Evolutionary conservation across 2,888 invertebrate genomes (phyloP), one percentile per base, ranked within the genome.

Genomic region (Hoplodrina blanda): DNA sequence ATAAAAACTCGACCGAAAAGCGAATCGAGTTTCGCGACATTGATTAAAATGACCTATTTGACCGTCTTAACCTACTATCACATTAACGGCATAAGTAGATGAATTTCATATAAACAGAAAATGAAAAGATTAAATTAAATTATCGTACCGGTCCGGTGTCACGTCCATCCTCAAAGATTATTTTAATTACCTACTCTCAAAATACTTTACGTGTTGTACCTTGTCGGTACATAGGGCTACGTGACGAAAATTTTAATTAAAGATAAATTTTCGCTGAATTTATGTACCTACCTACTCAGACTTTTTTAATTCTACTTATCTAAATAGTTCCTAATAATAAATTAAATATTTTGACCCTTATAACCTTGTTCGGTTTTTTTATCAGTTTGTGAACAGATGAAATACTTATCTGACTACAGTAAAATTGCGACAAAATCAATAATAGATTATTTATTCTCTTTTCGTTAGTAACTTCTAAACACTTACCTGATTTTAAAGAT

Each of bases 11-110:
- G 15, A 44, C 44, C 15, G 15, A 44, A 44, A 44, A 15, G 13
- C 19, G 3, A 52, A n/a, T 44, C 17, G 13, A 5, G 46, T 50
- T 68, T 37, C 62, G 44, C 37, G 60, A 61, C 56, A 65, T 62
- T 69, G 69, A 41, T 69, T 60, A 2, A 46, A 33, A 17, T 76
- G 78, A 78, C 78, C 78, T 69, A 33, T 69, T 76, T 76, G 78
- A 78, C 78, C 76, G 62, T 17, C 41, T 33, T 46, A 54, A 68
- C 63, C 63, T 63, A 5, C 2, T 33, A 15, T 17, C 44, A 41
- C 10, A 61, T 30, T n/a, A 11, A 46, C 44, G 17, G 2, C 52
- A 37, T 13, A 56, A 0, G 11, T n/a, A n/a, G n/a, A n/a, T 33
- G 7, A 30, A 17, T 46, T 46, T 46, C 17, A 46, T 17, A 46